These are phyloP conservation scores for Pardosa pseudoannulata DNA, from an alignment of 2,888 invertebrate genomes.

Conservation along the genomic window DNA sequence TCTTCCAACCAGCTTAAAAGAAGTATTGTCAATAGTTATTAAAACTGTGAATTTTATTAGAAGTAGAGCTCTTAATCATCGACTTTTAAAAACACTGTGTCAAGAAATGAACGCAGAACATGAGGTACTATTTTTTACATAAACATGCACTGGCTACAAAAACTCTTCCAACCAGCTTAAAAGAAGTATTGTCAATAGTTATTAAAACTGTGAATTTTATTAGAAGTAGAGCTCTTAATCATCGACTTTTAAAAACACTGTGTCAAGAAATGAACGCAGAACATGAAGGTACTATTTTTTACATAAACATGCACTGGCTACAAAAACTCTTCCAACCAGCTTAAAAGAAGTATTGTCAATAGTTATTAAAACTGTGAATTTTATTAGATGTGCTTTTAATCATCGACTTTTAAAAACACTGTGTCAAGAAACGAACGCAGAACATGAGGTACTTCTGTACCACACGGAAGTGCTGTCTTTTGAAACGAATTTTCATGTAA, in stretches of 20 bases:
- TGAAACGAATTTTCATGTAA: no score
- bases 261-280: slow-evolving; percentile 50
- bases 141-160: slow-evolving; percentile 52
- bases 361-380: slow-evolving; percentile 60
- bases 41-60: slow-evolving; percentile 55
- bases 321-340: slow-evolving; percentile 53
- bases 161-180: slow-evolving; percentile 57
- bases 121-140: slow-evolving; percentile 54
- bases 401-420: no score
- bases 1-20: slow-evolving; percentile 53
- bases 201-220: slow-evolving; percentile 52
- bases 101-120: slow-evolving; percentile 55
- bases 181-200: slow-evolving; percentile 58
- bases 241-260: slow-evolving; percentile 49
- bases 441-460: no score
- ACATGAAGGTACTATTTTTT: slow-evolving; percentile 43
- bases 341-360: slow-evolving; percentile 55
- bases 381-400: no score
- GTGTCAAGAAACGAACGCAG: no score
- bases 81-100: slow-evolving; percentile 54
- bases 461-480: no score
- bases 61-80: slow-evolving; percentile 60
- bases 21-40: slow-evolving; percentile 50
- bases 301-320: slow-evolving; percentile 34
- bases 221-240: slow-evolving; percentile 56